Evolutionary conservation across 2,113 vertebrate species (phyloP).

Genomic region (Pteruthius melanotis): DNA sequence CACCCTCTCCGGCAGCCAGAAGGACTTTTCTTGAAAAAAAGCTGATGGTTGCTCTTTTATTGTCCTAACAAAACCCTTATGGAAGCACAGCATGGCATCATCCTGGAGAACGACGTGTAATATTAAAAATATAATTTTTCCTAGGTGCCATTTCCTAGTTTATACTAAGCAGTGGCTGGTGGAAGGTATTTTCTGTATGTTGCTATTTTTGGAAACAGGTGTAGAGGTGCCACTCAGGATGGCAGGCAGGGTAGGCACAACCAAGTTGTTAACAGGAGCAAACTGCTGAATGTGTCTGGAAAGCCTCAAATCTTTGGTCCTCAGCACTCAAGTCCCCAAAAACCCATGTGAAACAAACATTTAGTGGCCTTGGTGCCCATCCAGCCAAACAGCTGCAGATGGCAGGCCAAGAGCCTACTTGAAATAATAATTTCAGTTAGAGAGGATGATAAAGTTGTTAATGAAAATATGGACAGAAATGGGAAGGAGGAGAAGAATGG

Average conservation of each 20-base stretch:
- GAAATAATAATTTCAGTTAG: not conserved
- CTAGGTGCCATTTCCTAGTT: not conserved
- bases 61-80: not conserved
- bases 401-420: not conserved
- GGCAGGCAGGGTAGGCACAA: not conserved
- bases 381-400: rapidly evolving
- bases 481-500: not conserved
- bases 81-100: rapidly evolving
- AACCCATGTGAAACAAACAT: rapidly evolving
- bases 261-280: not conserved
- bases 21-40: not conserved
- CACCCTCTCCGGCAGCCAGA: not conserved
- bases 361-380: not conserved
- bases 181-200: not conserved
- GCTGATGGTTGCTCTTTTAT: not conserved
- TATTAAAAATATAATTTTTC: not conserved
- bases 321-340: not conserved
- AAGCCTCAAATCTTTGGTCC: not conserved
- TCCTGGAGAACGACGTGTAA: not conserved
- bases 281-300: not conserved
- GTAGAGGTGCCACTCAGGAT: rapidly evolving
- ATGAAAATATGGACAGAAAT: not conserved
- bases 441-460: not conserved
- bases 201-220: not conserved
- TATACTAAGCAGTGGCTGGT: not conserved